A percentile compares a stretch with the other conserved stretches of the same genome.
Conservation (phyloP, 2,797 vertebrate species). For the Chaetophractus vellerosus region DNA sequence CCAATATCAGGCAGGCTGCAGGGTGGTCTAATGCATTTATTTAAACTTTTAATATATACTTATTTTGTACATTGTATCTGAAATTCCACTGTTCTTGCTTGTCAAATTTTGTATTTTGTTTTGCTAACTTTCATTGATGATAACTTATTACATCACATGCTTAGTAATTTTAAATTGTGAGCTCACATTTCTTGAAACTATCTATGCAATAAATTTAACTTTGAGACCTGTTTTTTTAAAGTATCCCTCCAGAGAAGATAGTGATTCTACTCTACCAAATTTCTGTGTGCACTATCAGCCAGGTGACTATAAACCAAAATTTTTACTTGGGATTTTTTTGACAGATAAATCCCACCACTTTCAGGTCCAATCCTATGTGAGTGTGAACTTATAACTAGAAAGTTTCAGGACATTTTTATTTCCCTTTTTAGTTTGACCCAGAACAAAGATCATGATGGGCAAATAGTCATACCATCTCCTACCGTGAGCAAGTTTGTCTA, state of each 20-base stretch:
- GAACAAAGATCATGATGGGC: background rate
- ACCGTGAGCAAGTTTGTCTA: background rate
- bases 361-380: background rate
- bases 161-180: slow-evolving; percentile 21
- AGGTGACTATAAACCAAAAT: background rate
- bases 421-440: background rate
- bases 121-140: background rate
- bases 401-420: background rate
- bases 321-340: background rate
- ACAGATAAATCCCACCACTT: background rate
- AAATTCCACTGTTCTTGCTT: background rate
- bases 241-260: background rate
- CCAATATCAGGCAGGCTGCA: background rate
- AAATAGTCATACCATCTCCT: background rate
- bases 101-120: slow-evolving; percentile 19
- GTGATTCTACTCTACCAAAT: background rate
- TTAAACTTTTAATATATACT: background rate
- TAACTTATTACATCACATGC: background rate
- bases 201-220: background rate
- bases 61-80: background rate
- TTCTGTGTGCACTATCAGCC: background rate
- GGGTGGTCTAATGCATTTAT: background rate
- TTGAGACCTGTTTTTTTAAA: background rate
- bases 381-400: background rate
- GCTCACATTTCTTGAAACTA: background rate